A percentile compares a stretch with the other conserved stretches of the same genome.
phyloP scores from a whole-genome alignment of 2,888 invertebrate genomes.

The Deroplatys truncata region DNA sequence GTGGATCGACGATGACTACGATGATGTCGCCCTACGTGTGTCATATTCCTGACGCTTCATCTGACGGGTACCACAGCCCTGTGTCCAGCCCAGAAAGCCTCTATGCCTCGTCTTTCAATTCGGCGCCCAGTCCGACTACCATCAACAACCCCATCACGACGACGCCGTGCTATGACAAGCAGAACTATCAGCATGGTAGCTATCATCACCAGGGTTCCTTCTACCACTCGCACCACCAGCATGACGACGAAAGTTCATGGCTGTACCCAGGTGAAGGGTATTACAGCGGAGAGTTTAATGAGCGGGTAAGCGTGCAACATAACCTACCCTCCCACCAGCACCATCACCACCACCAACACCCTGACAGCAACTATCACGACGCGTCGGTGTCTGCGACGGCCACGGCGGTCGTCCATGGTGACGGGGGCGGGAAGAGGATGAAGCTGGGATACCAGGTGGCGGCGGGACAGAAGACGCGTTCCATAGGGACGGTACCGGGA shows the following conservation, averaged over 20 bases:
- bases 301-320: neutral
- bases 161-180: neutral
- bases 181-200: neutral
- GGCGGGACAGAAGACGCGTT: neutral
- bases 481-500: constrained; percentile 44
- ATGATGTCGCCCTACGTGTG: neutral
- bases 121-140: constrained; percentile 15
- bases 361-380: neutral
- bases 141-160: neutral
- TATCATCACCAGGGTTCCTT: neutral
- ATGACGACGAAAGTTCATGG: constrained; percentile 11
- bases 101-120: constrained; percentile 21
- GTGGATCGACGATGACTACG: neutral
- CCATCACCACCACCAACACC: neutral
- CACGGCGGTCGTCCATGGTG: neutral
- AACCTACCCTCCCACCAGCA: neutral
- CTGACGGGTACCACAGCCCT: constrained; percentile 28
- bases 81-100: constrained; percentile 30
- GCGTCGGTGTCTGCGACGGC: neutral
- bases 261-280: neutral
- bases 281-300: neutral
- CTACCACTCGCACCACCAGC: neutral
- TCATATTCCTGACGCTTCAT: constrained; percentile 5
- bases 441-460: neutral
- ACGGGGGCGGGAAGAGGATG: neutral